phyloP scores from a whole-genome alignment of 2,797 vertebrate genomes.

The Carcharodon carcharias region DNA sequence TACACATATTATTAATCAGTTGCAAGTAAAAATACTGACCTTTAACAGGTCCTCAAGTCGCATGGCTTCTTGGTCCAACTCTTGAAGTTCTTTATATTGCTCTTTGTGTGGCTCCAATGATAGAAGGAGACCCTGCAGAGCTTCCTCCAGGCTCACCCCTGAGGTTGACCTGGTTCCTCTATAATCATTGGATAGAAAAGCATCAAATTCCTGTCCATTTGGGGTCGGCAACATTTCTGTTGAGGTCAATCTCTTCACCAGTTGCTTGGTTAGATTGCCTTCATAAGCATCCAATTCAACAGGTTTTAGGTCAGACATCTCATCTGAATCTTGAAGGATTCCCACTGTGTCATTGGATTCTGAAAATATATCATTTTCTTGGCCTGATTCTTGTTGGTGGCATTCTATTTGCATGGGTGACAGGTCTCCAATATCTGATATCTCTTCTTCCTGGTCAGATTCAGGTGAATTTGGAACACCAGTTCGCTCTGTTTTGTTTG shows the following conservation, averaged over 20 bases:
- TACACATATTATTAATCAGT: neutral
- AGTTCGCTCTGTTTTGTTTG: slow-evolving; percentile 44
- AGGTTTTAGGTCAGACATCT: slow-evolving; percentile 76
- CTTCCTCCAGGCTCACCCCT: slow-evolving; percentile 87
- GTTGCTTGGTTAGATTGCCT: slow-evolving; percentile 87
- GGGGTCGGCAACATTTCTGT: slow-evolving; percentile 59
- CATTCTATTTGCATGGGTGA: slow-evolving; percentile 53
- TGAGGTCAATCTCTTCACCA: slow-evolving; percentile 86
- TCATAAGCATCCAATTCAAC: slow-evolving; percentile 88
- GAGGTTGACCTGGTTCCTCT: slow-evolving; percentile 76
- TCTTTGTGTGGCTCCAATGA: slow-evolving; percentile 80
- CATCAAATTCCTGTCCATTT: slow-evolving; percentile 53
- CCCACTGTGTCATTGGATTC: slow-evolving; percentile 57
- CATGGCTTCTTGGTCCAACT: slow-evolving; percentile 87
- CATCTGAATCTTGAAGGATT: slow-evolving; percentile 64
- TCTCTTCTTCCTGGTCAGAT: neutral
- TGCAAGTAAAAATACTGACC: slow-evolving; percentile 59
- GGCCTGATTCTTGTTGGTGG: slow-evolving; percentile 48
- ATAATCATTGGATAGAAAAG: slow-evolving; percentile 64
- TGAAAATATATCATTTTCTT: slow-evolving; percentile 63
- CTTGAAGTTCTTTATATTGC: slow-evolving; percentile 84
- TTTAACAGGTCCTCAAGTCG: slow-evolving; percentile 89
- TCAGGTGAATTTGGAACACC: neutral
- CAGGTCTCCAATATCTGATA: slow-evolving; percentile 37
- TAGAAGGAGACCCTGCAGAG: slow-evolving; percentile 80